Percentiles rank a stretch among this genome's conserved stretches.
Conservation (phyloP, 1,140 invertebrate species). For the Xylocopa sonorina region DNA sequence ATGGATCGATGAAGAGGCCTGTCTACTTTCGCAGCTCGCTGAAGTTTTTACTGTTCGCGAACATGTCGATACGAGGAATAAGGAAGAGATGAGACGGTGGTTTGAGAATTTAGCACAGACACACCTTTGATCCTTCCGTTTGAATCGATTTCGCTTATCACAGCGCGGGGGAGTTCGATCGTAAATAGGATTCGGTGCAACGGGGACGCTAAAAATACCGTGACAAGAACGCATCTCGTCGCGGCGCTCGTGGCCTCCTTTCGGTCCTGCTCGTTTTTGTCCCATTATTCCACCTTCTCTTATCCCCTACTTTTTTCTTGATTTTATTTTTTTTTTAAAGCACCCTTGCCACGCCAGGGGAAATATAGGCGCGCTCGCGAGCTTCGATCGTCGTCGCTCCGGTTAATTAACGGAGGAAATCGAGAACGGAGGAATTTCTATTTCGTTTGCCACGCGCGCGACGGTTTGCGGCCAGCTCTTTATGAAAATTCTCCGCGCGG, state of each 20-base stretch:
- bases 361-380: neutral
- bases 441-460: neutral
- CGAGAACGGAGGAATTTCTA: conserved; percentile 13
- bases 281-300: neutral
- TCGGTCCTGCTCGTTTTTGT: conserved; percentile 29
- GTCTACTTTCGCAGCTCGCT: too few relatives aligned
- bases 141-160: too few relatives aligned
- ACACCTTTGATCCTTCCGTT: too few relatives aligned
- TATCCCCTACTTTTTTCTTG: neutral
- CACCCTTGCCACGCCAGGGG: neutral
- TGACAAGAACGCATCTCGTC: conserved; percentile 65
- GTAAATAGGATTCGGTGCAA: neutral
- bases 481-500: conserved; percentile 9
- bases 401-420: conserved; percentile 14
- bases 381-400: neutral
- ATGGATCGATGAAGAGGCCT: too few relatives aligned
- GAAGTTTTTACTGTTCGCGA: too few relatives aligned
- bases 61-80: too few relatives aligned
- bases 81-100: too few relatives aligned
- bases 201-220: conserved; percentile 70
- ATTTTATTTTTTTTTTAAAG: neutral
- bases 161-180: neutral
- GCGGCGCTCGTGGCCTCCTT: conserved; percentile 57
- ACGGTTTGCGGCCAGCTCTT: neutral
- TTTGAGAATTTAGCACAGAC: too few relatives aligned